Base-by-base conservation (phyloP, 2,888 invertebrate genomes). In the Drosophila prolongata region DNA sequence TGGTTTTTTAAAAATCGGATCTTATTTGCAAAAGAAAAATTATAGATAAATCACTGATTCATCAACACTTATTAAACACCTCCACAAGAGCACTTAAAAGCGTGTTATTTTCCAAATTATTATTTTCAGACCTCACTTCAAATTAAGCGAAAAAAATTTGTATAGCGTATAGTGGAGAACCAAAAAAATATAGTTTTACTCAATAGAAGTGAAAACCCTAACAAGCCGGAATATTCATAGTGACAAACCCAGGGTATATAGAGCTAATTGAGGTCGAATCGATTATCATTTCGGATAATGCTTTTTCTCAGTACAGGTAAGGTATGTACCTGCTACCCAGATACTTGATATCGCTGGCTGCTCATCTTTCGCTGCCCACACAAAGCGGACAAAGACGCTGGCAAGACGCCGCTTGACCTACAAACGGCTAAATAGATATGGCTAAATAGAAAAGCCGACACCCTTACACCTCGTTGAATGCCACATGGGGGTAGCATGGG, bases 401-500 rank as follows among this genome's bases (percentile, higher is more conserved):
- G 55, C 72, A 58, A 78, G 69, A 82, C 65, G 78, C 43, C 49
- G 77, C 84, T 80, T 81, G 81, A 85, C 83, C 85, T 78, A 79
- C 75, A 78, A 84, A 65, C 65, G 42, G 42, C 34, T 30, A 27
- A 55, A 55, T 47, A 47, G 24, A 30, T 42, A 42, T 30, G 30
- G 30, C 30, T 30, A 30, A 30, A 30, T 30, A 35, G 37, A 37
- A 38, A 50, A 60, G 55, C 27, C 46, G 38, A 58, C 42, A 50
- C 44, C 62, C 27, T n/a, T 34, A 53, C 24, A 44, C 42, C 49
- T 54, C 54, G 30, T 11, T n/a, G 30, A 58, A 34, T 6, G 42
- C 38, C 42, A 50, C 50, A 61, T 19, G 59, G 34, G 43, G 14
- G 4, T 16, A 42, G 14, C 8, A 14, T 1, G 14, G 40, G 14